Base-by-base conservation (phyloP, 35 echinoderm and acorn worm genomes). In the Heliocidaris tuberculata region DNA sequence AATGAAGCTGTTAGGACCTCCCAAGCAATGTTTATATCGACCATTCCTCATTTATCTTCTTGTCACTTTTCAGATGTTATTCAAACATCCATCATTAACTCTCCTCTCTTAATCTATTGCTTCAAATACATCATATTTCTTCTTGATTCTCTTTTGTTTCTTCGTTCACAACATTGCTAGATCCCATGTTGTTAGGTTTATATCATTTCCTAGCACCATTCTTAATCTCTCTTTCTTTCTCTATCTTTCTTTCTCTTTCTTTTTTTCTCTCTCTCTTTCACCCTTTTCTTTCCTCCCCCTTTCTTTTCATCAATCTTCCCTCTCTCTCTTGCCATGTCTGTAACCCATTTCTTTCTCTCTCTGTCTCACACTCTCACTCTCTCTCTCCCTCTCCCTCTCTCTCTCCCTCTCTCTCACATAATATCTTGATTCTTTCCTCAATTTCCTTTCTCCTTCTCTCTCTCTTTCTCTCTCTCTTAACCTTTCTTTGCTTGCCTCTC, bases 31-130 rank as follows among this genome's bases (percentile, higher is more conserved):
- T 78, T 78, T 78, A 78, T 78, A 78, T 78, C 27, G 65, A n/a
- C 65, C 65, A 78, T 78, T 78, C 21, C 65, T 78, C 65, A 78
- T 78, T 78, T 78, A n/a, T 78, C 65, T 27, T 78, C 65, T 78
- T 78, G 65, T 78, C 65, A 78, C 65, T 78, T n/a, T 78, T 78
- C 5, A 78, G 21, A 78, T 78, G 65, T 24, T 70, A 27, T 19
- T 19, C 65, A 78, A 78, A 78, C 27, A 78, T 21, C 27, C 65
- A 27, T 78, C 65, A 78, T 78, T 78, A 78, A 5, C 65, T 78
- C 19, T 78, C 12, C 12, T 19, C 24, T 78, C 65, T 60, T 60
- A 15, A 19, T 19, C 59, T 60, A 19, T 60, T 2, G 59, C 12
- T 60, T n/a, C n/a, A n/a, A n/a, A n/a, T n/a, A n/a, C n/a, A 13